Conservation (phyloP, 2,797 vertebrate genomes). For the Acipenser ruthenus region DNA sequence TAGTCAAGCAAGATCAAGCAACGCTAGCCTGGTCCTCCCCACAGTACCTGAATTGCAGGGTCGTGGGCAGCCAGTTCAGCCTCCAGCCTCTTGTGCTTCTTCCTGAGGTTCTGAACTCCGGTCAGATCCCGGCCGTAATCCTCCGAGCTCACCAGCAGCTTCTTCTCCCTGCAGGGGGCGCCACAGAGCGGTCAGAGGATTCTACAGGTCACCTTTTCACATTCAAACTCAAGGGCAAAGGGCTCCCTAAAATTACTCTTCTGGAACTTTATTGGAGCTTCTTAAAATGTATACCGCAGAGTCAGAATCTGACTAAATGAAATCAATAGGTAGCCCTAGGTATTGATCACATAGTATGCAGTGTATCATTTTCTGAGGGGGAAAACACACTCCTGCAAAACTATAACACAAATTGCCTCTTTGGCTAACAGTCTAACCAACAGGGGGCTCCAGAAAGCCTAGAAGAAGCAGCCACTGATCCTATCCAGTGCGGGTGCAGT, state of each 20-base stretch:
- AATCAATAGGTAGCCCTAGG: too few species aligned
- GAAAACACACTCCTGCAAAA: too few species aligned
- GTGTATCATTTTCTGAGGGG: too few species aligned
- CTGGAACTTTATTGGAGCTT: not conserved
- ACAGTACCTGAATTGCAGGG: constrained; percentile 84
- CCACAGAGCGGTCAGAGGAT: not conserved
- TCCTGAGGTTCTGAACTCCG: constrained; percentile 94
- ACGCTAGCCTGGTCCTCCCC: too few species aligned
- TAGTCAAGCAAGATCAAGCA: too few species aligned
- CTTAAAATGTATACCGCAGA: not conserved
- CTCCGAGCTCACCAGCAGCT: constrained; percentile 91
- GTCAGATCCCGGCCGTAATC: constrained; percentile 96
- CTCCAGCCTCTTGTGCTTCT: constrained; percentile 95
- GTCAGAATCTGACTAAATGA: not conserved
- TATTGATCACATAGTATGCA: too few species aligned
- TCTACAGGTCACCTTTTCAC: not conserved
- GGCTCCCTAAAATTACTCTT: not conserved
- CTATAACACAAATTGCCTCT: too few species aligned
- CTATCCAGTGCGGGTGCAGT: too few species aligned
- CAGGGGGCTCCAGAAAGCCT: too few species aligned
- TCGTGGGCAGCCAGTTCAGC: constrained; percentile 92
- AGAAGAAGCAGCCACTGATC: not conserved
- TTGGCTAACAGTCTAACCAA: too few species aligned
- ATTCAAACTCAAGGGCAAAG: not conserved
- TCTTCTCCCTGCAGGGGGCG: constrained; percentile 75